Base-by-base conservation (phyloP, 2,888 invertebrate species). In the Coelopa pilipes region DNA sequence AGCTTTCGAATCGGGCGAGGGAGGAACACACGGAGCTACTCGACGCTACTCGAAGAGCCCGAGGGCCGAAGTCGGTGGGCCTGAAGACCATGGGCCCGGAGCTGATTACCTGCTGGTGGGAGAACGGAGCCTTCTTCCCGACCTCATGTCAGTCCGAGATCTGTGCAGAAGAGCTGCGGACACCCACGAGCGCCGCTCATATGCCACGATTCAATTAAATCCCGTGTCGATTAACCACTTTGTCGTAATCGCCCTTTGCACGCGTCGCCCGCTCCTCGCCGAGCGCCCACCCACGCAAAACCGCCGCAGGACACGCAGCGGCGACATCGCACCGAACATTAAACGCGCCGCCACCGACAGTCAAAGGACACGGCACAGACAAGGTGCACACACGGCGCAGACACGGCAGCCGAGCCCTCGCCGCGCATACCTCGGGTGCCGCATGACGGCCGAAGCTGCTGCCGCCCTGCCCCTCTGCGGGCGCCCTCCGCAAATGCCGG, bases 291-390 rank as follows among this genome's bases (percentile, higher is more conserved):
- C n/a, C 12, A 24, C 66, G 17, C 66, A 49, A 12, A 57, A 57
- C 2, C 21, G 57, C 57, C 78, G 76, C 73, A 84, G 82, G 83
- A 85, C 85, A 86, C 85, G 82, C 81, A 81, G 83, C 83, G 53
- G 57, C 50, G 63, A 55, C 50, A 70, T n/a, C 15, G 53, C 68
- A 63, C 50, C 21, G 19, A 69, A 63, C 17, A 45, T 63, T 55
- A 57, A 45, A 19, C 59, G 60, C 70, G 63, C 69, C 60, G 65
- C 75, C 59, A 76, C 71, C 76, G 79, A 77, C 78, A 79, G 67
- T 72, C 76, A 77, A 79, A 79, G 78, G 78, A 78, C 76, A 72
- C 68, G 74, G 34, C 79, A 78, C 74, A 82, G 85, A 85, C 84
- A 84, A 81, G n/a, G n/a, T n/a, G n/a, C n/a, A n/a, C n/a, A n/a